Evolutionary conservation across 2,113 vertebrate species (phyloP).

Genomic region (Blennius ocellaris): DNA sequence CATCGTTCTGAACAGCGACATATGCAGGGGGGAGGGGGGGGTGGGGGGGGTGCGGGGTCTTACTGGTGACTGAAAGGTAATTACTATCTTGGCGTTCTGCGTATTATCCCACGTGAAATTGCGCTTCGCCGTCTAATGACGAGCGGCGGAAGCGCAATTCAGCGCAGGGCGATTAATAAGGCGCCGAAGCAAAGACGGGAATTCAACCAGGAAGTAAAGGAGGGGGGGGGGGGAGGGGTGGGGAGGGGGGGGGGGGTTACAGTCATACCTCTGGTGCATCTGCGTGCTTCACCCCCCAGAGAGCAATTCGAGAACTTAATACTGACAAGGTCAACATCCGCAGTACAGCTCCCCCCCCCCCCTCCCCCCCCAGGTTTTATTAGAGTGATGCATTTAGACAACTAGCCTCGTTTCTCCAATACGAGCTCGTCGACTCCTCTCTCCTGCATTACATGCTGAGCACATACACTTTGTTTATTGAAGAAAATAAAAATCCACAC

Average conservation of each 20-base stretch:
- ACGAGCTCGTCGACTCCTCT: conserved; percentile 53
- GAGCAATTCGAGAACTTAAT: conserved; percentile 53
- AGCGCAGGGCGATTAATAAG: conserved; percentile 42
- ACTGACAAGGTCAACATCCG: conserved; percentile 69
- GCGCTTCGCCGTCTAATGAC: conserved; percentile 56
- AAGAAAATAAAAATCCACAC: too few relatives aligned
- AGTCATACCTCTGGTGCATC: conserved; percentile 24
- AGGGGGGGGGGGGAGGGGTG: too few relatives aligned
- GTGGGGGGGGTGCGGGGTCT: conserved; percentile 35
- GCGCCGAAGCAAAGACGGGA: conserved; percentile 3
- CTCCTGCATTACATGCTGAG: too few relatives aligned
- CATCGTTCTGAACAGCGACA: conserved; percentile 20
- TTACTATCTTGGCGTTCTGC: conserved; percentile 61
- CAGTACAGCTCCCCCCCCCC: conserved; percentile 26
- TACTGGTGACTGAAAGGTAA: conserved; percentile 61
- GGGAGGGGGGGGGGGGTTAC: conserved; percentile 31
- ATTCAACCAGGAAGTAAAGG: conserved; percentile 15
- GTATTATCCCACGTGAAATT: conserved; percentile 43
- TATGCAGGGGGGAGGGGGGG: conserved; percentile 41
- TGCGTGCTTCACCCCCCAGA: conserved; percentile 28
- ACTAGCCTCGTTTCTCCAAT: conserved; percentile 57
- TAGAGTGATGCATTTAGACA: conserved; percentile 67
- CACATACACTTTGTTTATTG: too few relatives aligned
- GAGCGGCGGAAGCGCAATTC: conserved; percentile 16
- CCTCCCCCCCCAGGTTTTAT: conserved; percentile 46